Base-by-base conservation (phyloP, 2,113 vertebrate genomes). In the Anguilla japonica region DNA sequence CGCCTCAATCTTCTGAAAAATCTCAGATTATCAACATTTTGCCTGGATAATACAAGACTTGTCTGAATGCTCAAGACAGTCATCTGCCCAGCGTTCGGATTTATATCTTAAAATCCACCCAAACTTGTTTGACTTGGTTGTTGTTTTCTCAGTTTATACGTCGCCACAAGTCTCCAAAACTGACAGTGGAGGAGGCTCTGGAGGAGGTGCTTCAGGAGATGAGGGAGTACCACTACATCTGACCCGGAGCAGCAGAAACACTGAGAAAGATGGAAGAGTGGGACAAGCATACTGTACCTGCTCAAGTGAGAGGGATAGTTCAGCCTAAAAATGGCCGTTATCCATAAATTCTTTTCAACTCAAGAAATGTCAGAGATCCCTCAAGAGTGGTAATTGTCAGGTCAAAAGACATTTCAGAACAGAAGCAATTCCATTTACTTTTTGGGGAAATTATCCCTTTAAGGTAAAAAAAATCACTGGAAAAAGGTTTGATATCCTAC, bases 131-230 rank as follows among this genome's bases (percentile, higher is more conserved):
- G 83, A 56, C 41, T 16, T 67, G 46, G 34, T n/a, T 16, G 22
- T 26, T 67, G 81, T 83, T 83, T 83, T 87, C 85, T 0, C 90
- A 98, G 97, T 96, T 94, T 81, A 97, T 98, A 85, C 91, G 50
- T n/a, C 87, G 83, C n/a, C 95, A 94, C 92, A 96, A 88, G 91
- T 83, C 95, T 0, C 85, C 93, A 26, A 94, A 89, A 41, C 89
- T 96, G 83, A 96, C 93, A 0, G 0, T 93, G 84, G 92, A 96
- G 84, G 89, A 94, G 0, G 96, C 95, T 0, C 79, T 94, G 80
- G 88, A 94, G 81, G 93, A 96, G 87, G 91, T 93, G 79, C 86
- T 90, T 78, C 87, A n/a, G 91, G 95, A 95, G 87, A 93, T 93
- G 41, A 91, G 87, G 60, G 92, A 95, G 1, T n/a, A 87, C 20